These are phyloP conservation scores for Lepidonotus clava DNA, from an alignment of 2,888 invertebrate genomes.

Conservation along the genomic window DNA sequence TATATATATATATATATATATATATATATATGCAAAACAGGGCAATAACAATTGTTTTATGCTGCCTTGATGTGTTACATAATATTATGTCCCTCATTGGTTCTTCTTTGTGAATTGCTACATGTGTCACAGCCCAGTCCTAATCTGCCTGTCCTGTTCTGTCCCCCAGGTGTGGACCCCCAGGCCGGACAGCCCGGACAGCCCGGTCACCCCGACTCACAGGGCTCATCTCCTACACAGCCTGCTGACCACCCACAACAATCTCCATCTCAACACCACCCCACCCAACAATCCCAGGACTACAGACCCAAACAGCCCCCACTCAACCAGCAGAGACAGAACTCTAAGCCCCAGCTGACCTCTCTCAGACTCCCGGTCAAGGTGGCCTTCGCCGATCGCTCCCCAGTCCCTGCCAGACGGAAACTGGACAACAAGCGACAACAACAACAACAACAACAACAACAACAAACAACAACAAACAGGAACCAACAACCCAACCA, in stretches of 20 bases:
- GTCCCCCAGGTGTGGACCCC: no score
- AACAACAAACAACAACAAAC: not conserved
- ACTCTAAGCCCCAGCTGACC: not conserved
- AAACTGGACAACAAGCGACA: not conserved
- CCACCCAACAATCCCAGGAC: not conserved
- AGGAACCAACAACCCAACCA: not conserved
- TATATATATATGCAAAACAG: no score
- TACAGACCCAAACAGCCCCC: not conserved
- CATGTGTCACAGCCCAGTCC: no score
- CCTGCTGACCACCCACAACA: no score
- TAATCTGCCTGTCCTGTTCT: no score
- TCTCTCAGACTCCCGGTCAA: not conserved
- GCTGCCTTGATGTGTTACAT: no score
- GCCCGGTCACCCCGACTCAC: not conserved
- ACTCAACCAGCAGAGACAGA: not conserved
- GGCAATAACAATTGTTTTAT: no score
- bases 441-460: not conserved
- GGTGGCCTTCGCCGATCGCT: not conserved
- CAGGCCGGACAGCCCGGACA: not conserved
- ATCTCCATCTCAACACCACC: no score
- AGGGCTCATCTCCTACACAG: not conserved
- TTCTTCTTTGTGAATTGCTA: no score
- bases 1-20: no score
- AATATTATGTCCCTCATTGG: no score
- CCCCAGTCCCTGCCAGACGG: not conserved